A percentile compares a stretch with the other conserved stretches of the same genome.
These are phyloP conservation scores for Etia nguti DNA, from an alignment of 2,113 vertebrate species.

Conservation along the genomic window DNA sequence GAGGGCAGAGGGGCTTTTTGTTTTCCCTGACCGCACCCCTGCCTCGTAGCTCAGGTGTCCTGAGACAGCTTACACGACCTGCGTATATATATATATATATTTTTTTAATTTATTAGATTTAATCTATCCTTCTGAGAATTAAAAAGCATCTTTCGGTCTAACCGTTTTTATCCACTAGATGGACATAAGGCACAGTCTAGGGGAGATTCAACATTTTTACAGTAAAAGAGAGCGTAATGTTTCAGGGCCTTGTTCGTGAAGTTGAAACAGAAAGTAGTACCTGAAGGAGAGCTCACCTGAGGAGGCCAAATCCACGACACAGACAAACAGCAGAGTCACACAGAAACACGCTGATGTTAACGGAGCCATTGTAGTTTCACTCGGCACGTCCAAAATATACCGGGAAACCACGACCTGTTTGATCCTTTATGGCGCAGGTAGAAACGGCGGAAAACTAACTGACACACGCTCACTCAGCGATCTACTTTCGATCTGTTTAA, in stretches of 20 bases:
- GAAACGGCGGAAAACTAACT: rapidly evolving
- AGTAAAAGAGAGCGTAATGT: rapidly evolving
- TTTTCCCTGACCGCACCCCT: rapidly evolving
- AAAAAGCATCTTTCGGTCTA: rapidly evolving
- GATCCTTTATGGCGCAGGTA: rapidly evolving
- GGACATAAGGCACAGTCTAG: neutral
- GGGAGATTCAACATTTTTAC: rapidly evolving
- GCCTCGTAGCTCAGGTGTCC: neutral
- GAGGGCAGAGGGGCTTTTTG: rapidly evolving
- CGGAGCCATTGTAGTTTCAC: rapidly evolving
- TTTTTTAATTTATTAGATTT: neutral
- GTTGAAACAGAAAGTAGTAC: neutral
- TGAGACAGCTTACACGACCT: neutral
- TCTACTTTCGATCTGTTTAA: neutral
- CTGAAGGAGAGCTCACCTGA: neutral
- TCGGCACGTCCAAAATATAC: rapidly evolving
- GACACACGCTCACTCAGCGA: rapidly evolving
- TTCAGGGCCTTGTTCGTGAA: neutral
- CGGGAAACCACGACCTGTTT: rapidly evolving
- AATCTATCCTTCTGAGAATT: rapidly evolving
- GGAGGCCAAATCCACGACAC: rapidly evolving
- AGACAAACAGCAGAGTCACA: rapidly evolving
- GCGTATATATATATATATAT: neutral
- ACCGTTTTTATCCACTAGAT: rapidly evolving
- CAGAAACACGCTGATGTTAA: neutral